These are phyloP conservation scores for Muscina levida DNA, from an alignment of 2,888 invertebrate genomes.

Conservation along the genomic window DNA sequence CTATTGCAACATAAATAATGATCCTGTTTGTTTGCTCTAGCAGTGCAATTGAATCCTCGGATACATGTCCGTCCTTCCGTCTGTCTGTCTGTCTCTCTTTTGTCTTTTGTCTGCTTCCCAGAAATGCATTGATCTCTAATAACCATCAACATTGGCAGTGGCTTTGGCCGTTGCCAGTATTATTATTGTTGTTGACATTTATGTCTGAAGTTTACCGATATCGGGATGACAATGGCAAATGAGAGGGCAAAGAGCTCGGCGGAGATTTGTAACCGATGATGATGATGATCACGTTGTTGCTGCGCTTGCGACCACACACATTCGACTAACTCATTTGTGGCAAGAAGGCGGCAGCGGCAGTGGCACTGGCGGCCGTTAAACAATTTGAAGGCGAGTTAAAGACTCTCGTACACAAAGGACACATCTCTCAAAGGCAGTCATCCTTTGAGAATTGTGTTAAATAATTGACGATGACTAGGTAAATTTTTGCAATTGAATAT, in stretches of 20 bases:
- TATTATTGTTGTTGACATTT: conserved; percentile 54
- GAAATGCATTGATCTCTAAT: conserved; percentile 17
- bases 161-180: too few relatives aligned
- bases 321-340: conserved; percentile 19
- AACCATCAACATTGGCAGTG: conserved; percentile 39
- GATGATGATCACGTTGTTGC: not conserved
- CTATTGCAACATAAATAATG: conserved; percentile 29
- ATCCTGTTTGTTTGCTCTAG: conserved; percentile 1
- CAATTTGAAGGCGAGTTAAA: not conserved
- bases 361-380: not conserved
- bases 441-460: conserved; percentile 15
- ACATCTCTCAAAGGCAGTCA: conserved; percentile 5
- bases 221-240: not conserved
- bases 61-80: not conserved
- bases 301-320: conserved; percentile 27
- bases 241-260: not conserved
- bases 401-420: not conserved
- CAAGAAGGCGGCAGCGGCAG: conserved; percentile 14
- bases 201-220: conserved; percentile 57
- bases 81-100: not conserved
- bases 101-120: not conserved
- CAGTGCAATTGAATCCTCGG: conserved; percentile 15
- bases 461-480: conserved; percentile 51
- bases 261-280: conserved; percentile 7
- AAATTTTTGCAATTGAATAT: conserved; percentile 36